A percentile compares a stretch with the other conserved stretches of the same genome.
Conservation (phyloP, 1,140 invertebrate genomes). For the Lysiphlebus fabarum region DNA sequence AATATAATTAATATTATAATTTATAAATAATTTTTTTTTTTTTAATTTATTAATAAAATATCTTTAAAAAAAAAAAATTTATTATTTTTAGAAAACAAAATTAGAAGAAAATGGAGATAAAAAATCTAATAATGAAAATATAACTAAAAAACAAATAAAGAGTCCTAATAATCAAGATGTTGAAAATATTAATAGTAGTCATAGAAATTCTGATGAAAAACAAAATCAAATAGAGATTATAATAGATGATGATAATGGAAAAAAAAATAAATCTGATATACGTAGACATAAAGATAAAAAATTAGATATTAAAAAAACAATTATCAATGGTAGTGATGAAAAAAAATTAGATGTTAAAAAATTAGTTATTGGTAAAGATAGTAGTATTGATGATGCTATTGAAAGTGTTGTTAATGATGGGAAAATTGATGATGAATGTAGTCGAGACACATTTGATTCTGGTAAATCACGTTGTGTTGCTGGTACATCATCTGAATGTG, state of each 20-base stretch:
- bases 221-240: conserved; percentile 38
- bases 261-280: conserved; percentile 24
- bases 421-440: conserved; percentile 49
- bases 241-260: conserved; percentile 29
- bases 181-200: conserved; percentile 10
- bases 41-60: too few relatives aligned
- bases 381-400: conserved; percentile 54
- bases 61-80: conserved; percentile 6
- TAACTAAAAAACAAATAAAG: conserved; percentile 40
- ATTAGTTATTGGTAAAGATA: conserved; percentile 37
- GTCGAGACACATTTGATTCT: conserved; percentile 51
- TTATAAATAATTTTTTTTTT: too few relatives aligned
- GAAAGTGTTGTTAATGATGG: conserved; percentile 60
- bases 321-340: conserved; percentile 40
- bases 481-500: conserved; percentile 45
- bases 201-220: conserved; percentile 25
- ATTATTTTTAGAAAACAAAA: conserved; percentile 28
- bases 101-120: conserved; percentile 26
- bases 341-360: conserved; percentile 41
- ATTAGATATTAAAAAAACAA: conserved; percentile 43
- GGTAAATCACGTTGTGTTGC: conserved; percentile 40
- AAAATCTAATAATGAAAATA: conserved; percentile 38
- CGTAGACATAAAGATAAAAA: conserved; percentile 34
- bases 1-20: conserved; percentile 16
- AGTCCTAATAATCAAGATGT: conserved; percentile 7